Conservation (phyloP, 2,888 invertebrate species). For the Microdon myrmicae region DNA sequence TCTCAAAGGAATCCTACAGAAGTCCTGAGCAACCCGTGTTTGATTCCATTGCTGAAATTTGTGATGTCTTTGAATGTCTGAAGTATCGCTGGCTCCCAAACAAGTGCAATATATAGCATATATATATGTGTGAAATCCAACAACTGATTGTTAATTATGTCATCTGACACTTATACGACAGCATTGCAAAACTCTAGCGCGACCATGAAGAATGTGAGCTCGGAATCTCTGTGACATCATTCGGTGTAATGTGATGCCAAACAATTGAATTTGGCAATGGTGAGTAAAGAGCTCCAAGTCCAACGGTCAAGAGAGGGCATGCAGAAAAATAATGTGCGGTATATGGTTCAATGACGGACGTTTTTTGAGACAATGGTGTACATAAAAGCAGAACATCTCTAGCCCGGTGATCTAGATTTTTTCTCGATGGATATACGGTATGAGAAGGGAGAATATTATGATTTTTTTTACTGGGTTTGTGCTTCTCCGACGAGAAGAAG, state of each 20-base stretch:
- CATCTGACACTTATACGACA: conserved; percentile 92
- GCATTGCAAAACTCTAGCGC: conserved; percentile 97
- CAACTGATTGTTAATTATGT: conserved; percentile 84
- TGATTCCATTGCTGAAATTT: conserved; percentile 90
- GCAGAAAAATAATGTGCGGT: conserved; percentile 91
- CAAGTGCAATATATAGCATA: conserved; percentile 93
- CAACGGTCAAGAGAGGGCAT: conserved; percentile 84
- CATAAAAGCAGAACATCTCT: conserved; percentile 90
- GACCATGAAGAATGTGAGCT: conserved; percentile 88
- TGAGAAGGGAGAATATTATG: conserved; percentile 86
- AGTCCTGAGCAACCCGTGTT: conserved; percentile 83
- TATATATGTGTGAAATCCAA: conserved; percentile 94
- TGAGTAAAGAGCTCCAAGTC: conserved; percentile 95
- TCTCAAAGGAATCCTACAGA: conserved; percentile 86
- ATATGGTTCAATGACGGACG: conserved; percentile 83
- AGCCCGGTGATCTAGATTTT: conserved; percentile 88
- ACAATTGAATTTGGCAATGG: conserved; percentile 85
- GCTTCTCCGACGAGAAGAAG: conserved; percentile 75
- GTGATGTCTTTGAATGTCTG: conserved; percentile 73
- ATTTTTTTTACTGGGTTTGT: conserved; percentile 65
- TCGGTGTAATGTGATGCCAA: conserved; percentile 88
- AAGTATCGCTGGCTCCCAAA: conserved; percentile 84
- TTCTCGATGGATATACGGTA: conserved; percentile 90
- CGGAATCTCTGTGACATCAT: conserved; percentile 87
- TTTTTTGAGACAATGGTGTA: conserved; percentile 90